A percentile compares a stretch with the other conserved stretches of the same genome.
Evolutionary conservation across 2,888 invertebrate species (phyloP).

Genomic region (Clivina fossor): DNA sequence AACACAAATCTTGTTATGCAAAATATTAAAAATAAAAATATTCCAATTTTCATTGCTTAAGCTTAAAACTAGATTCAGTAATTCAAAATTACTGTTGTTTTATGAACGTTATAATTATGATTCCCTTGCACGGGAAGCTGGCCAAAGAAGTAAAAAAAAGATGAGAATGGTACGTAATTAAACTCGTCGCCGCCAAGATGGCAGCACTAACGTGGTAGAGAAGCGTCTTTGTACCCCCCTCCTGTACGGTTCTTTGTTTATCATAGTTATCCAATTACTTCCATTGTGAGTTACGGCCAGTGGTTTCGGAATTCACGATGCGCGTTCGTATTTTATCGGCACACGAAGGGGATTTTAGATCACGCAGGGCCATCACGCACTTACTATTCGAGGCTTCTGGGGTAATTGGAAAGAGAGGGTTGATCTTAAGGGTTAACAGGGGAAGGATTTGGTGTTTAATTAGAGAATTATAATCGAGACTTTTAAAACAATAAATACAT

Average conservation of each 20-base stretch:
- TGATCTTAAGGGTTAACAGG: no score
- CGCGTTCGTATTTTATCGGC: conserved; percentile 32
- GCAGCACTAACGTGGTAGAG: no score
- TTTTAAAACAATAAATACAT: no score
- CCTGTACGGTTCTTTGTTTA: no score
- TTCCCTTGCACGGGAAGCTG: conserved; percentile 37
- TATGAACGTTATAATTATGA: conserved; percentile 43
- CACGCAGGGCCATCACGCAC: conserved; percentile 6
- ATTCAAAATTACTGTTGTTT: conserved; percentile 44
- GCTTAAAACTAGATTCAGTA: no score
- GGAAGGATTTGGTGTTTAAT: no score
- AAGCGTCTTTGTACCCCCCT: conserved; percentile 12
- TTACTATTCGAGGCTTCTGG: no score
- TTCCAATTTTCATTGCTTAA: not conserved
- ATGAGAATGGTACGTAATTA: no score
- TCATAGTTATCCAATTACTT: conserved; percentile 35
- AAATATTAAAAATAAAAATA: not conserved
- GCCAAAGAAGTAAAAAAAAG: no score
- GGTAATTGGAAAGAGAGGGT: no score
- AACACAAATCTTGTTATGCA: not conserved
- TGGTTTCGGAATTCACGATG: conserved; percentile 28
- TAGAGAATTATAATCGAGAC: no score
- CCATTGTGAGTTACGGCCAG: conserved; percentile 27
- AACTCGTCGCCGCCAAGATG: no score
- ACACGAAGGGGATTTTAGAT: not conserved